These are phyloP conservation scores for Thamnophis sirtalis DNA, from an alignment of 2,113 vertebrate species.

Conservation along the genomic window DNA sequence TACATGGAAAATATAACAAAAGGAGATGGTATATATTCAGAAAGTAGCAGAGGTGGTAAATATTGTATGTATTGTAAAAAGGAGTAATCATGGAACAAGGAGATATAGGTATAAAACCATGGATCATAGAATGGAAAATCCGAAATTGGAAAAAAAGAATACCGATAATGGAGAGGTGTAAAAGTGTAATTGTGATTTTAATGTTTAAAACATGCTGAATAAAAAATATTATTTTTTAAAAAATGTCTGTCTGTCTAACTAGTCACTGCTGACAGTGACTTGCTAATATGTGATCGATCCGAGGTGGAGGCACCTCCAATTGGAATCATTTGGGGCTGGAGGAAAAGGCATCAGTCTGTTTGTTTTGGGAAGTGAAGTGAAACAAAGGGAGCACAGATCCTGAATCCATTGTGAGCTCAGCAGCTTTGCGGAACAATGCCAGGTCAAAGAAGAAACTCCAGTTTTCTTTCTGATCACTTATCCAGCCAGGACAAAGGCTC, in stretches of 20 bases:
- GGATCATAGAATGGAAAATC: too few relatives aligned
- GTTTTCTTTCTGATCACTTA: not conserved
- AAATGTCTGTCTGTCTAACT: not conserved
- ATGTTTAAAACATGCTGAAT: too few relatives aligned
- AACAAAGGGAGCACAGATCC: not conserved
- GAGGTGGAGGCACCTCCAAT: not conserved
- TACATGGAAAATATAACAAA: too few relatives aligned
- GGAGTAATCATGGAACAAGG: too few relatives aligned
- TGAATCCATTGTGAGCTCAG: not conserved
- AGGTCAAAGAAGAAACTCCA: not conserved
- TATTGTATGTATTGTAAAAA: too few relatives aligned
- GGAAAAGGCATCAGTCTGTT: not conserved
- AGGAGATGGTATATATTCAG: too few relatives aligned
- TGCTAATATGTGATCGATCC: not conserved
- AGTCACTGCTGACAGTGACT: not conserved
- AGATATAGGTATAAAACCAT: too few relatives aligned
- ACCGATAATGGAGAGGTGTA: too few relatives aligned
- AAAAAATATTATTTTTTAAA: too few relatives aligned
- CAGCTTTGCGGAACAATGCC: not conserved
- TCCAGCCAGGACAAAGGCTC: not conserved
- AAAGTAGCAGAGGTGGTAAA: too few relatives aligned
- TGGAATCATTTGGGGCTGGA: not conserved
- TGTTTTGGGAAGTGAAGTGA: not conserved
- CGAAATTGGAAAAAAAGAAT: too few relatives aligned
- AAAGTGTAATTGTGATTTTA: too few relatives aligned